A percentile compares a stretch with the other conserved stretches of the same genome.
Evolutionary conservation across 2,888 invertebrate genomes (phyloP).

Genomic region (Anthrax anthrax): DNA sequence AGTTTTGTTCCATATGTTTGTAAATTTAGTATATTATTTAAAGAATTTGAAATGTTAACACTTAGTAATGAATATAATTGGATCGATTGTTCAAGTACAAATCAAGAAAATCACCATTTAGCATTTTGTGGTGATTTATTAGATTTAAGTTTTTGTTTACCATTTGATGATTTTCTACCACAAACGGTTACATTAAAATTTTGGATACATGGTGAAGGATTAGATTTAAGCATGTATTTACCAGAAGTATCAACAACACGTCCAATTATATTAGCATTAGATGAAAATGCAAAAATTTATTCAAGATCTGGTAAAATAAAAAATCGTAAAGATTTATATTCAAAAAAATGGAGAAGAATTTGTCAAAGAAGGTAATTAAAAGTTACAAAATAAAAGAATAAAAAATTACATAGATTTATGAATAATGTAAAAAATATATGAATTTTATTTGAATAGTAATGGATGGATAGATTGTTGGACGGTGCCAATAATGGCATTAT

Average conservation of each 20-base stretch:
- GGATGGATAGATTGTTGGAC: conserved; percentile 98
- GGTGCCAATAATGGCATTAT: conserved; percentile 84
- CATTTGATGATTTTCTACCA: conserved; percentile 88
- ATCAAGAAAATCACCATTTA: conserved; percentile 87
- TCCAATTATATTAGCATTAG: conserved; percentile 65
- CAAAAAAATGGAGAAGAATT: conserved; percentile 67
- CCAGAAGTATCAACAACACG: conserved; percentile 86
- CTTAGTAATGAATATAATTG: conserved; percentile 95
- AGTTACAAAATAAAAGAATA: background rate
- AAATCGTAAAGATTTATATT: conserved; percentile 37
- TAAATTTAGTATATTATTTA: conserved; percentile 77
- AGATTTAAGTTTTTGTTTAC: conserved; percentile 84
- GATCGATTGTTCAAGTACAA: conserved; percentile 95
- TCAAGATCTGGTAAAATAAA: conserved; percentile 55
- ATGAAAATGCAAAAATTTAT: conserved; percentile 75
- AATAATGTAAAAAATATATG: conserved; percentile 1
- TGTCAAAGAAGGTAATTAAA: conserved; percentile 45
- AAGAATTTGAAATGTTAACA: conserved; percentile 90
- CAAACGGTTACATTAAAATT: conserved; percentile 77
- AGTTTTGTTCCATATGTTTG: conserved; percentile 96
- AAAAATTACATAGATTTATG: background rate
- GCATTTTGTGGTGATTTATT: conserved; percentile 89
- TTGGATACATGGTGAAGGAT: conserved; percentile 90
- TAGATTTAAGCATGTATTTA: conserved; percentile 76
- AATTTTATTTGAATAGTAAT: conserved; percentile 24